Evolutionary conservation across 2,888 invertebrate genomes (phyloP).

Genomic region (Drosophila demipolita): DNA sequence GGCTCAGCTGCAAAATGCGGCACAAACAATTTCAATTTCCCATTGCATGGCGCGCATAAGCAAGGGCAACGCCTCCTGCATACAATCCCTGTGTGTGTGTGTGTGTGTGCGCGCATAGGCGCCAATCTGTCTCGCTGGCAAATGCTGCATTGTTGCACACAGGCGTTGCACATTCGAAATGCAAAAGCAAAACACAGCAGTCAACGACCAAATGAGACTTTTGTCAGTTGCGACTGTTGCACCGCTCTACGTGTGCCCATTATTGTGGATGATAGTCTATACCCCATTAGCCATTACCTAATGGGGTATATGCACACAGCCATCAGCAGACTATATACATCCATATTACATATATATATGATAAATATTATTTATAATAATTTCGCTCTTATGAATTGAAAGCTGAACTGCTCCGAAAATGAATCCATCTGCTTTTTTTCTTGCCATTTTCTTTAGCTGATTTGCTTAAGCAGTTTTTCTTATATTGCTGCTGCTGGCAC

Average conservation of each 20-base stretch:
- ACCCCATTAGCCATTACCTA: background rate
- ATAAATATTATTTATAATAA: too few relatives aligned
- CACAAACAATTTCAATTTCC: slow-evolving; percentile 57
- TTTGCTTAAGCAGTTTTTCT: background rate
- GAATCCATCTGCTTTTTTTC: background rate
- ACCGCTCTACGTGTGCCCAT: slow-evolving; percentile 32
- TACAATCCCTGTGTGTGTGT: background rate
- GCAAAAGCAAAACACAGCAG: slow-evolving; percentile 28
- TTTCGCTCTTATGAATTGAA: too few relatives aligned
- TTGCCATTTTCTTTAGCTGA: background rate
- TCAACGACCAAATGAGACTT: slow-evolving; percentile 42
- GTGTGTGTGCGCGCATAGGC: slow-evolving; percentile 36
- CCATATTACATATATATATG: too few relatives aligned
- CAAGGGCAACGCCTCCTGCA: slow-evolving; percentile 35
- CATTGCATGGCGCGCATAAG: slow-evolving; percentile 32
- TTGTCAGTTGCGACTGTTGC: slow-evolving; percentile 49
- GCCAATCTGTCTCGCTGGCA: slow-evolving; percentile 44
- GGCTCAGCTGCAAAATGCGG: slow-evolving; percentile 19
- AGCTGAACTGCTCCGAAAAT: background rate
- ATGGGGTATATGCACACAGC: background rate
- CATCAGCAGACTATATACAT: background rate
- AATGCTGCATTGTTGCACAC: slow-evolving; percentile 57
- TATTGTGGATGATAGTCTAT: slow-evolving; percentile 17
- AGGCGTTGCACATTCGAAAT: slow-evolving; percentile 31
- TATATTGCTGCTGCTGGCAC: background rate